phyloP scores from a whole-genome alignment of 2,888 invertebrate genomes.

The Andrena minutula region DNA sequence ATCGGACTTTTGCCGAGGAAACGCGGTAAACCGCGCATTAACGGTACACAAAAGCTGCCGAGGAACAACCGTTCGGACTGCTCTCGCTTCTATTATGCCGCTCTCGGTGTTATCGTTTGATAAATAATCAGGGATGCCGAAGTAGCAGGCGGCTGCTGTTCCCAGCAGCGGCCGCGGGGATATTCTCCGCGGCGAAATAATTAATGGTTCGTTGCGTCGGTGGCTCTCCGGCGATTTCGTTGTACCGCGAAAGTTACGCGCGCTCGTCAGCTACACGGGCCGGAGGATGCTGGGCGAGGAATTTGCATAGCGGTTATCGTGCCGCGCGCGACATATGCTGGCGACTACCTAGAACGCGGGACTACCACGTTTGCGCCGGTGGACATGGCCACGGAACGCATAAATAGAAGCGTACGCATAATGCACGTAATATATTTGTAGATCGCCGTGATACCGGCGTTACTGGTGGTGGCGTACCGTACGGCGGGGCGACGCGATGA shows the following conservation, averaged over 20 bases:
- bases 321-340: constrained; percentile 67
- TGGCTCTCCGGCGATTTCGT: constrained; percentile 38
- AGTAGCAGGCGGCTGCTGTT: constrained; percentile 2
- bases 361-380: constrained; percentile 64
- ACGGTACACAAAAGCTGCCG: constrained; percentile 36
- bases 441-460: constrained; percentile 72
- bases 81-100: constrained; percentile 21
- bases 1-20: constrained; percentile 16
- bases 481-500: constrained; percentile 49
- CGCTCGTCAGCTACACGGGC: constrained; percentile 36
- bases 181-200: constrained; percentile 45
- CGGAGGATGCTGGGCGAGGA: constrained; percentile 43
- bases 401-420: constrained; percentile 78
- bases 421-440: constrained; percentile 80
- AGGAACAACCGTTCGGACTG: constrained; percentile 26
- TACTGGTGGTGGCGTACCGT: constrained; percentile 47
- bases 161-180: not conserved
- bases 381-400: constrained; percentile 70
- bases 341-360: constrained; percentile 46
- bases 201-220: constrained; percentile 48
- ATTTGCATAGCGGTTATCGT: constrained; percentile 76
- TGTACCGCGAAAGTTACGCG: constrained; percentile 44
- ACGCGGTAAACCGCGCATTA: constrained; percentile 29
- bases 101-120: constrained; percentile 41
- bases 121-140: constrained; percentile 48